These are phyloP conservation scores for Hippocampus mohnikei DNA, from an alignment of 2,113 vertebrate species.

Conservation along the genomic window DNA sequence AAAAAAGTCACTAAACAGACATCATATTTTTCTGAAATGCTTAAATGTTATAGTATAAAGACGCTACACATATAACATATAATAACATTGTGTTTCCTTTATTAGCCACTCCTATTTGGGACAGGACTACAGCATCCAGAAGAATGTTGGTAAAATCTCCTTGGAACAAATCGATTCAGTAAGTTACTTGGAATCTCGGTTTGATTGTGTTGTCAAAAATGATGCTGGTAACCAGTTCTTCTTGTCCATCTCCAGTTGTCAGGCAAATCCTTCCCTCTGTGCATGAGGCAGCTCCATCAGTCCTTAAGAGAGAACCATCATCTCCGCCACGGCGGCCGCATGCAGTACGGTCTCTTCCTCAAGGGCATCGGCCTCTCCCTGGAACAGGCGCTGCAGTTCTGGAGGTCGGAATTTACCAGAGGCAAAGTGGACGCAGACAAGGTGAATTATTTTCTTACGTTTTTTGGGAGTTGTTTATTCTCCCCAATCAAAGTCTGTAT, in stretches of 20 bases:
- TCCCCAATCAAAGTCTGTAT: not conserved
- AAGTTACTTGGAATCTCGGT: conserved; percentile 54
- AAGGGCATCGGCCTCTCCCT: conserved; percentile 93
- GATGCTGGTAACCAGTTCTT: not conserved
- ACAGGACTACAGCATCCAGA: conserved; percentile 89
- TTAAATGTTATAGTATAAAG: not conserved
- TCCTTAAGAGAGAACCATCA: conserved; percentile 87
- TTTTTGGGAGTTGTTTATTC: not conserved
- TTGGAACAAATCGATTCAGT: conserved; percentile 92
- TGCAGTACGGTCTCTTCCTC: conserved; percentile 96
- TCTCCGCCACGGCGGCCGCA: conserved; percentile 90
- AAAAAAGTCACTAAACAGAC: not conserved
- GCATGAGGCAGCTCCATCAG: conserved; percentile 93
- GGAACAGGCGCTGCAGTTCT: conserved; percentile 94
- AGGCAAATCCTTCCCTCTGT: conserved; percentile 86
- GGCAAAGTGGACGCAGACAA: conserved; percentile 96
- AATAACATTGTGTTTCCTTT: conserved; percentile 19
- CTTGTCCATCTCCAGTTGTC: conserved; percentile 74
- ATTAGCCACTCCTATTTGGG: conserved; percentile 90
- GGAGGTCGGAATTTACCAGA: conserved; percentile 89
- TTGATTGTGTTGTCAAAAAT: not conserved
- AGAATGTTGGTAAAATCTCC: conserved; percentile 87
- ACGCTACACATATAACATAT: no score
- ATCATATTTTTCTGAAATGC: no score
- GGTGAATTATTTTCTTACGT: conserved; percentile 70